Evolutionary conservation across 2,888 invertebrate genomes (phyloP).

Genomic region (Acrobasis suavella): DNA sequence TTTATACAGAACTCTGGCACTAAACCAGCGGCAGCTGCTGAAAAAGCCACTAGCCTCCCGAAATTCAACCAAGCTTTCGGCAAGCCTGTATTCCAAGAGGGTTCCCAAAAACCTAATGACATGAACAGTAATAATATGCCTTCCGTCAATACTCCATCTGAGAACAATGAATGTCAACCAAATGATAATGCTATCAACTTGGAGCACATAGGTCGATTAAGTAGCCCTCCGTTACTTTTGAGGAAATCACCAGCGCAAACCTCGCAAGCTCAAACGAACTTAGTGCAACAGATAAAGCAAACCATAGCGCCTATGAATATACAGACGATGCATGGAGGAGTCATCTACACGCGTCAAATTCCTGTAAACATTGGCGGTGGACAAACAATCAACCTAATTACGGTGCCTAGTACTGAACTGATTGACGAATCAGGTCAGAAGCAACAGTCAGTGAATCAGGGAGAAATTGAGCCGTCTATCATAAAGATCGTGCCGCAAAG

Average conservation of each 20-base stretch:
- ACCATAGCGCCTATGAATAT: constrained; percentile 80
- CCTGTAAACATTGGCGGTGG: constrained; percentile 83
- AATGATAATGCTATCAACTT: constrained; percentile 62
- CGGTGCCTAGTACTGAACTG: constrained; percentile 75
- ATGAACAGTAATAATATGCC: constrained; percentile 46
- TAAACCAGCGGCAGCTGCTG: constrained; percentile 52
- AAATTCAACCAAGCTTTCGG: constrained; percentile 92
- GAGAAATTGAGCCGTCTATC: constrained; percentile 68
- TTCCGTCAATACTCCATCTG: constrained; percentile 37
- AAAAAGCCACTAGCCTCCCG: constrained; percentile 83
- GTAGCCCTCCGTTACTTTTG: constrained; percentile 65
- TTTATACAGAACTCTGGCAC: constrained; percentile 73
- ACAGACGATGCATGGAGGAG: constrained; percentile 85
- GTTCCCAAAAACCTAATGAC: constrained; percentile 57
- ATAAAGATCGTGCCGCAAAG: constrained; percentile 75
- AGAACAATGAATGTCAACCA: constrained; percentile 54
- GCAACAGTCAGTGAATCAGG: constrained; percentile 54
- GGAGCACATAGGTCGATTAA: constrained; percentile 64
- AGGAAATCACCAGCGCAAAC: constrained; percentile 60
- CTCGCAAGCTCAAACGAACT: constrained; percentile 58
- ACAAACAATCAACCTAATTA: constrained; percentile 83
- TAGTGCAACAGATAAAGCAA: constrained; percentile 77
- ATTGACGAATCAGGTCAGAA: constrained; percentile 69
- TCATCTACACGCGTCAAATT: constrained; percentile 88
- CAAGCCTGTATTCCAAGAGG: constrained; percentile 85